phyloP scores from a whole-genome alignment of 1,140 invertebrate species.

The Pachypeltis micranthus region DNA sequence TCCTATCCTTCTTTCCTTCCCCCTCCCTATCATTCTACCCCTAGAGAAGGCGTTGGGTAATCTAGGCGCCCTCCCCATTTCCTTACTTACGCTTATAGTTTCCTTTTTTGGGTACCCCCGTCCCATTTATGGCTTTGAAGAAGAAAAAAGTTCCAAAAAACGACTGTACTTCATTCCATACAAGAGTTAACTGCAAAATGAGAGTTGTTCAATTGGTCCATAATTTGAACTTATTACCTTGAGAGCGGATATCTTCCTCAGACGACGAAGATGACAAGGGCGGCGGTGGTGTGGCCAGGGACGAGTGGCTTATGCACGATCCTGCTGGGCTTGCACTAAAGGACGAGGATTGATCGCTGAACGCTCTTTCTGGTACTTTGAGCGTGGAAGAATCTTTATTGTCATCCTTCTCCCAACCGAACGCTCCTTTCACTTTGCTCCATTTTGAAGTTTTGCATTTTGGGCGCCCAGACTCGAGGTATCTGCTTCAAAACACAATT shows the following conservation, averaged over 20 bases:
- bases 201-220: no score
- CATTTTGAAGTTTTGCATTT: conserved; percentile 57
- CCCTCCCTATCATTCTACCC: no score
- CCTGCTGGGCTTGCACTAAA: conserved; percentile 39
- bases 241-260: conserved; percentile 29
- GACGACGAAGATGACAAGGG: conserved; percentile 41
- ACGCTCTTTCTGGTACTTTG: conserved; percentile 33
- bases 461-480: conserved; percentile 34
- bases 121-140: no score
- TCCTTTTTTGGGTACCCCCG: no score
- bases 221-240: not conserved
- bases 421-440: conserved; percentile 70
- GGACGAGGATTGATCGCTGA: conserved; percentile 27
- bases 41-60: no score
- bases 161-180: no score
- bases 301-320: conserved; percentile 36
- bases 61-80: no score
- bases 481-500: no score
- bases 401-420: conserved; percentile 54
- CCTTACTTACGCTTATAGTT: no score
- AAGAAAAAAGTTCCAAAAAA: no score
- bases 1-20: no score
- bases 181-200: no score
- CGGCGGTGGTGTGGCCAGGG: conserved; percentile 33
- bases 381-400: conserved; percentile 35